Conservation (phyloP, 37 sponge, comb jelly and placozoan genomes). For the Diacarnus erythraeanus region DNA sequence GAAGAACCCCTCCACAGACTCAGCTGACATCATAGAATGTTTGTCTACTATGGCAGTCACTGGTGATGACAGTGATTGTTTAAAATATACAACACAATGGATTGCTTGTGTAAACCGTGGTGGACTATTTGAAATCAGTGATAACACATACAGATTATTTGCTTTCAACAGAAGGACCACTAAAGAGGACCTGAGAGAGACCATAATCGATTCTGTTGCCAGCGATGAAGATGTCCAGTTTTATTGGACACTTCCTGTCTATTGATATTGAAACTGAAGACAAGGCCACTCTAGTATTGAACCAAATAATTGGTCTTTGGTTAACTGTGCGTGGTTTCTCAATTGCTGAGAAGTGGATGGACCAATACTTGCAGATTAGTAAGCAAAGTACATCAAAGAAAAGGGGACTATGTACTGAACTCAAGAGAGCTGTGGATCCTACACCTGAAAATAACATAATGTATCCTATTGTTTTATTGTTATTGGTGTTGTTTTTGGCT, state of each 20-base stretch:
- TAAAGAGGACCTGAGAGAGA: neutral
- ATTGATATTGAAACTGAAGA: too few relatives aligned
- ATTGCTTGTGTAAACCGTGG: conserved; percentile 12
- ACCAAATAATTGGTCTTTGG: conserved; percentile 39
- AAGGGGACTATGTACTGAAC: conserved; percentile 16
- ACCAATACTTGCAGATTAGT: conserved; percentile 12
- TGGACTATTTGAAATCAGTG: conserved; percentile 32
- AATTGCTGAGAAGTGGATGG: conserved; percentile 29
- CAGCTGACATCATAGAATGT: conserved; percentile 18
- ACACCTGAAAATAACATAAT: neutral
- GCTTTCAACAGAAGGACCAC: neutral
- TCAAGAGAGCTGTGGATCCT: conserved; percentile 5
- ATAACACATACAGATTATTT: conserved; percentile 16
- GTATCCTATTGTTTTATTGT: neutral
- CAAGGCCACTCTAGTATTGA: too few relatives aligned
- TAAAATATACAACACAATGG: conserved; percentile 31
- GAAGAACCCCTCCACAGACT: neutral
- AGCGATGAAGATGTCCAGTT: conserved; percentile 27
- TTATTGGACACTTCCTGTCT: too few relatives aligned
- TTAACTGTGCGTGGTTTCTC: conserved; percentile 35
- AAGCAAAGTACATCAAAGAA: neutral
- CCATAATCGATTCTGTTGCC: conserved; percentile 4
- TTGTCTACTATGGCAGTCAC: conserved; percentile 21
- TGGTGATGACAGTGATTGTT: conserved; percentile 27
- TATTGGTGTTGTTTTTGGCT: neutral